Conservation (phyloP, 2,888 invertebrate genomes). For the Tuta absoluta region DNA sequence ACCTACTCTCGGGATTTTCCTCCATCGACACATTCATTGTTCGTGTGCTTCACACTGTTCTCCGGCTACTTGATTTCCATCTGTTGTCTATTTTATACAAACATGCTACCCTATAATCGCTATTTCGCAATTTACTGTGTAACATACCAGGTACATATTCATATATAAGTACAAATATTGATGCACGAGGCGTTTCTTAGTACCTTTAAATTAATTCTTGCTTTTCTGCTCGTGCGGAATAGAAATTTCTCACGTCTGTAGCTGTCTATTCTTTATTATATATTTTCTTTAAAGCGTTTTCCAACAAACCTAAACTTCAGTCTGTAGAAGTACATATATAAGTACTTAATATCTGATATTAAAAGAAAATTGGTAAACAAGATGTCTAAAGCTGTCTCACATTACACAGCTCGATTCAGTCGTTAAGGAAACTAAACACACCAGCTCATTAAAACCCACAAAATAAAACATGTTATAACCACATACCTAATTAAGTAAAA, state of each 20-base stretch:
- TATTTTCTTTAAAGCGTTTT: not conserved
- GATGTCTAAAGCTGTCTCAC: not conserved
- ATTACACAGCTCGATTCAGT: not conserved
- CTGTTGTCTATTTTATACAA: not conserved
- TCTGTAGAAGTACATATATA: not conserved
- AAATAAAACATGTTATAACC: not conserved
- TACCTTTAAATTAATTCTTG: not conserved
- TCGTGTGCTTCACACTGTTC: too few species aligned
- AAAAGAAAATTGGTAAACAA: too few species aligned
- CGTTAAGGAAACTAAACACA: not conserved
- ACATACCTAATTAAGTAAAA: conserved; percentile 3
- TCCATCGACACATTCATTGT: conserved; percentile 14
- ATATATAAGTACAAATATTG: not conserved
- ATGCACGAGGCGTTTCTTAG: not conserved
- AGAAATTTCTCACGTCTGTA: not conserved
- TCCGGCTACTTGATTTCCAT: not conserved
- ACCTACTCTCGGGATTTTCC: conserved; percentile 32
- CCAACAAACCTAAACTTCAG: not conserved
- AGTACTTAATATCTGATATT: not conserved
- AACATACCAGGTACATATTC: not conserved
- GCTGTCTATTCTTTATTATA: not conserved
- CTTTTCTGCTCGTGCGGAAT: not conserved
- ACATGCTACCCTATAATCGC: not conserved
- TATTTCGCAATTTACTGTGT: not conserved
- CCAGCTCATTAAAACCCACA: not conserved